These are phyloP conservation scores for Bolinopsis microptera DNA, from an alignment of 37 sponge, comb jelly and placozoan genomes.

Conservation along the genomic window DNA sequence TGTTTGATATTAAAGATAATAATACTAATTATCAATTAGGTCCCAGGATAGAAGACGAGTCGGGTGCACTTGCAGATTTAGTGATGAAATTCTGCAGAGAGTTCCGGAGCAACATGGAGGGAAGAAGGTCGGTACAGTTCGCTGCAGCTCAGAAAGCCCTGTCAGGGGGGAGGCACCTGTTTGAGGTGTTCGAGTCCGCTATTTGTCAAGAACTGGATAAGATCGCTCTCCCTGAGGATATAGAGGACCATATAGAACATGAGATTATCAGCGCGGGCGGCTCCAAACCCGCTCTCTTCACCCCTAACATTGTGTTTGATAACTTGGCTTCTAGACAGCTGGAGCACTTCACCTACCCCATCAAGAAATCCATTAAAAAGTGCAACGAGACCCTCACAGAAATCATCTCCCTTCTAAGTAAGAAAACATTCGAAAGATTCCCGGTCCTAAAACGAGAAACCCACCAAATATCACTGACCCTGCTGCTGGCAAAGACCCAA, in stretches of 20 bases:
- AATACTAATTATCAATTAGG: too few species aligned
- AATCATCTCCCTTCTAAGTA: neutral
- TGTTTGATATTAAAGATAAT: too few species aligned
- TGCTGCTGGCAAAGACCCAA: neutral
- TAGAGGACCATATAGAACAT: neutral
- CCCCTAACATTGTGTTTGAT: conserved; percentile 31
- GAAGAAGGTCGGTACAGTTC: neutral
- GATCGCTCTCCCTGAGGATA: neutral
- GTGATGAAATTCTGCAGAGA: neutral
- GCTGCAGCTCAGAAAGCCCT: neutral
- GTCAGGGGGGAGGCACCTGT: neutral
- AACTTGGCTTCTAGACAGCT: neutral
- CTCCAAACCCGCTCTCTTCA: neutral
- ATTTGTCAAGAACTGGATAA: conserved; percentile 6
- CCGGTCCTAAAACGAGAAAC: neutral
- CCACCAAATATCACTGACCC: neutral
- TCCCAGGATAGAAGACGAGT: neutral
- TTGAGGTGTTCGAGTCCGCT: neutral
- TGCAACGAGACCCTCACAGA: neutral
- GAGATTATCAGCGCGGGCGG: neutral
- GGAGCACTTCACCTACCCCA: neutral
- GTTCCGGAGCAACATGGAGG: neutral
- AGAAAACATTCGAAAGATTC: neutral
- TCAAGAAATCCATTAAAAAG: conserved; percentile 14
- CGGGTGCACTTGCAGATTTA: neutral